Evolutionary conservation across 1,140 invertebrate species (phyloP).

Genomic region (Apis laboriosa): DNA sequence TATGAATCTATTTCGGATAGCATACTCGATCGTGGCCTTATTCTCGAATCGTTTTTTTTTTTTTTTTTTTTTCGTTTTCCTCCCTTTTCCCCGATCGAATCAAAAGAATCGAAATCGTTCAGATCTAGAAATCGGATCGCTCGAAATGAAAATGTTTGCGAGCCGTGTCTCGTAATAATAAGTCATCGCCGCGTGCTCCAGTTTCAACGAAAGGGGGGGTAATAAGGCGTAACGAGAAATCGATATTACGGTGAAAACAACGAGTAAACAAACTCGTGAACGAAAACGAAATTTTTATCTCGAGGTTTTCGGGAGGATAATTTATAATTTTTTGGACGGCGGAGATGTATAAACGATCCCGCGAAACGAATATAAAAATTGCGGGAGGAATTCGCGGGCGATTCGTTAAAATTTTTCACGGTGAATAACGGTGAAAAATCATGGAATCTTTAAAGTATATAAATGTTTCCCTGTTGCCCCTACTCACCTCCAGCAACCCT

Average conservation of each 20-base stretch:
- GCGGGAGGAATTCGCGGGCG: too few relatives aligned
- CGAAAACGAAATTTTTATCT: neutral
- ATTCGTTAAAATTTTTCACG: neutral
- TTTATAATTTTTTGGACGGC: too few relatives aligned
- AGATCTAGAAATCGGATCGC: neutral
- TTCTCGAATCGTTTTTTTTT: too few relatives aligned
- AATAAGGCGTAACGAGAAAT: neutral
- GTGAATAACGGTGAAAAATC: too few relatives aligned
- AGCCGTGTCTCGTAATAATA: neutral
- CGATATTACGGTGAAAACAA: neutral
- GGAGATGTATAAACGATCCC: too few relatives aligned
- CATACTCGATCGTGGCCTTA: too few relatives aligned
- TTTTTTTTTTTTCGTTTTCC: too few relatives aligned
- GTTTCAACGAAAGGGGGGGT: neutral
- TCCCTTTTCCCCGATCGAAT: fast-evolving
- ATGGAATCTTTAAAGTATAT: neutral
- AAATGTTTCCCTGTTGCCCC: neutral
- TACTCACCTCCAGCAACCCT: fast-evolving
- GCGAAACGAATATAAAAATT: too few relatives aligned
- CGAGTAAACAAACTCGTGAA: neutral
- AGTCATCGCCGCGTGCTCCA: neutral
- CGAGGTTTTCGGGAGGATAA: too few relatives aligned
- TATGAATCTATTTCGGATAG: neutral
- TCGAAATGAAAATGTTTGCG: neutral
- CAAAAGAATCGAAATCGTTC: neutral